Percentiles rank a stretch among this genome's conserved stretches.
Conservation (phyloP, 2,113 vertebrate genomes). For the Chamaea fasciata region DNA sequence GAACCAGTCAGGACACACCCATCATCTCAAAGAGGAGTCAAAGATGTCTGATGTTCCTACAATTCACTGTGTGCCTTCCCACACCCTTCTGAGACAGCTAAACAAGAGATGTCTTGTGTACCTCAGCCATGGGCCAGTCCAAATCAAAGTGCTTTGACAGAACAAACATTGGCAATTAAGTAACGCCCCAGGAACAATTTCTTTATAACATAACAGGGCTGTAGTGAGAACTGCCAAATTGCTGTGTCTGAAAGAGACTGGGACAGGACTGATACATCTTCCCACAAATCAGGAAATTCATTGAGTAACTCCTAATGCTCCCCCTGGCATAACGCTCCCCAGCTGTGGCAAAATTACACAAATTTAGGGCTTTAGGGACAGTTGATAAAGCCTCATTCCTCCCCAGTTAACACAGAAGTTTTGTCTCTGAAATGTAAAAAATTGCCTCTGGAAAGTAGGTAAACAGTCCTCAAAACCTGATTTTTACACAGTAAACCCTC, state of each 20-base stretch:
- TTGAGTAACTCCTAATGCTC: neutral
- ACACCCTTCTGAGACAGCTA: neutral
- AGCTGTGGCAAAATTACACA: neutral
- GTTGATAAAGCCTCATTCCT: neutral
- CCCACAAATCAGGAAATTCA: neutral
- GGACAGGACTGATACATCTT: neutral
- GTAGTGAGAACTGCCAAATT: neutral
- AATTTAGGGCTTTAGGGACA: neutral
- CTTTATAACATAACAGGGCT: neutral
- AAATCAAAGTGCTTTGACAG: neutral
- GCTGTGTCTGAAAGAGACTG: neutral
- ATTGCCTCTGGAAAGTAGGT: neutral
- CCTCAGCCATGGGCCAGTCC: neutral
- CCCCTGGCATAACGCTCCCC: neutral
- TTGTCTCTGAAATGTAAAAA: neutral
- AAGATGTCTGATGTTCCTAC: neutral
- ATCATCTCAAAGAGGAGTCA: neutral
- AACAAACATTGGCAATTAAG: neutral
- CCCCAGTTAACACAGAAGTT: neutral
- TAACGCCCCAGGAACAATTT: neutral
- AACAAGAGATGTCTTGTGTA: neutral
- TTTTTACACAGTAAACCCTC: neutral
- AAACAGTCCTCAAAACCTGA: neutral
- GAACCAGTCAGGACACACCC: rapidly evolving
- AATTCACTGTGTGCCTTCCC: neutral